phyloP scores from a whole-genome alignment of 2,888 invertebrate genomes.

The Synergus japonicus region DNA sequence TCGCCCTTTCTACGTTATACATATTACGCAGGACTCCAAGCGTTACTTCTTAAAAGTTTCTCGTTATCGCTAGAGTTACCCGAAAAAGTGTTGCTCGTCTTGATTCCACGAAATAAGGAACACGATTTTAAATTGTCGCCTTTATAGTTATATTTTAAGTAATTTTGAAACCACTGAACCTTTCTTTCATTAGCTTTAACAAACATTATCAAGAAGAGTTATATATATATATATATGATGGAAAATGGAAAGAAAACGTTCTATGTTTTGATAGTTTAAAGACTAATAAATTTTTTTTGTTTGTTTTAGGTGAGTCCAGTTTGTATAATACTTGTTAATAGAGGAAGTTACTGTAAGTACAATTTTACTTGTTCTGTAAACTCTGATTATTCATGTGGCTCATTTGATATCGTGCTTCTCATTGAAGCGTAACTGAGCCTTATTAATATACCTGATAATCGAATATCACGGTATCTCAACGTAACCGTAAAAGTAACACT shows the following conservation, averaged over 20 bases:
- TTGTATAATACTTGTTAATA: neutral
- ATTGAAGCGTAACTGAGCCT: neutral
- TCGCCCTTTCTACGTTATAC: conserved; percentile 30
- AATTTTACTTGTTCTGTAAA: neutral
- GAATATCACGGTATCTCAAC: conserved; percentile 8
- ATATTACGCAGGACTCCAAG: conserved; percentile 37
- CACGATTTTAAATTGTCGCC: neutral
- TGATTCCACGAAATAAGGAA: neutral
- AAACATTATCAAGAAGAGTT: neutral
- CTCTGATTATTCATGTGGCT: neutral
- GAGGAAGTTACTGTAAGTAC: neutral
- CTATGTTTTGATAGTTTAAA: neutral
- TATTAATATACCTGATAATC: conserved; percentile 23
- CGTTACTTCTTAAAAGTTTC: conserved; percentile 39
- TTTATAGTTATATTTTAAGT: neutral
- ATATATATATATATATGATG: no score
- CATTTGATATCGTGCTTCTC: neutral
- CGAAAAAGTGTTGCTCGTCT: neutral
- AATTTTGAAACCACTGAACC: neutral
- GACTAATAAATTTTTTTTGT: neutral
- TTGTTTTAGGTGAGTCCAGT: neutral
- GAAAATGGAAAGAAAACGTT: neutral
- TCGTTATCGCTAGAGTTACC: conserved; percentile 22
- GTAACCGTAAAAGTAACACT: conserved; percentile 28
- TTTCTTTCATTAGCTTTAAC: neutral